A percentile compares a stretch with the other conserved stretches of the same genome.
These are phyloP conservation scores for Esox lucius DNA, from an alignment of 2,797 vertebrate genomes.

Conservation along the genomic window DNA sequence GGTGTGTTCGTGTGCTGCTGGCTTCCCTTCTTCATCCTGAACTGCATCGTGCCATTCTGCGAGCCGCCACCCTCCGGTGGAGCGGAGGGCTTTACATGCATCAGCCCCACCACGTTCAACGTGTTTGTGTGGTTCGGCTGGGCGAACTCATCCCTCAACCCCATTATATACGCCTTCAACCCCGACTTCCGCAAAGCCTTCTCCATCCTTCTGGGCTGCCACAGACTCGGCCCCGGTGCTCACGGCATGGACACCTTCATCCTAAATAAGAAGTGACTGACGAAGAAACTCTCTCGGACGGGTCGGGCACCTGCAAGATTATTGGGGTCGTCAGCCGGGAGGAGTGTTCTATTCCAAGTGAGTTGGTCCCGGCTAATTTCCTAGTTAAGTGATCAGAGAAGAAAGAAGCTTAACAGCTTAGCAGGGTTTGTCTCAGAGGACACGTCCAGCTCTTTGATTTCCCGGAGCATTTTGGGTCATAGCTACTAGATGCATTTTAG, in stretches of 20 bases:
- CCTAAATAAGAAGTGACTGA: slow-evolving; percentile 88
- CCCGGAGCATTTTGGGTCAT: no score
- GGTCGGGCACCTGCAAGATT: no score
- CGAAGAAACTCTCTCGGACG: no score
- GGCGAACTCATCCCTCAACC: slow-evolving; percentile 98
- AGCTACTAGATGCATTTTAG: no score
- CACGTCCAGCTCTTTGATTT: no score
- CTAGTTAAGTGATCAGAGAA: no score
- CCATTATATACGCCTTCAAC: slow-evolving; percentile 99
- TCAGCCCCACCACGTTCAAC: slow-evolving; percentile 93
- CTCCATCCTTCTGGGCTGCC: slow-evolving; percentile 93
- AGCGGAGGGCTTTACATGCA: slow-evolving; percentile 84
- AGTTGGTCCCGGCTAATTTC: no score
- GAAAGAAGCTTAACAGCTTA: no score
- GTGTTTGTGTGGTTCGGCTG: slow-evolving; percentile 99
- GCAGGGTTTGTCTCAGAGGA: no score
- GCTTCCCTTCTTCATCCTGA: slow-evolving; percentile 95
- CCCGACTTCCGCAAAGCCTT: slow-evolving; percentile 98
- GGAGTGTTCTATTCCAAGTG: no score
- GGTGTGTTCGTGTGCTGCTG: slow-evolving; percentile 99
- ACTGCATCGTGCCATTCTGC: slow-evolving; percentile 98
- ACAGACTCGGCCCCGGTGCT: slow-evolving; percentile 85
- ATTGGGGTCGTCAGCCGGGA: no score
- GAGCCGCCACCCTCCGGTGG: slow-evolving; percentile 72
- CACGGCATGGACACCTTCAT: slow-evolving; percentile 91